Evolutionary conservation across 2,113 vertebrate species (phyloP).

Genomic region (Varanus komodoensis): DNA sequence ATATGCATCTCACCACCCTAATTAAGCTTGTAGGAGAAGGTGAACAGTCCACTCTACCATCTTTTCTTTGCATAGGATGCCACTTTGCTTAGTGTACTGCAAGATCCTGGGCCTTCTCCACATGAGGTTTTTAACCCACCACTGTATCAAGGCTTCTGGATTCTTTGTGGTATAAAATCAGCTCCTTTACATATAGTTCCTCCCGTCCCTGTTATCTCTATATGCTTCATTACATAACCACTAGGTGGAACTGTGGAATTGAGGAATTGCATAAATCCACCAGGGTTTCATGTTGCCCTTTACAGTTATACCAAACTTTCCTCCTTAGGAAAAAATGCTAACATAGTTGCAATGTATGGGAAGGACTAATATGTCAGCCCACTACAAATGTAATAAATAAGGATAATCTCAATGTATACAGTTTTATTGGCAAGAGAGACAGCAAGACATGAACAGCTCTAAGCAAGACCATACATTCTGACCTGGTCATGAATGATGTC

Average conservation of each 20-base stretch:
- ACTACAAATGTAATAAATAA: constrained; percentile 3
- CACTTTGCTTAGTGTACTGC: not conserved
- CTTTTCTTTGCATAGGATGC: not conserved
- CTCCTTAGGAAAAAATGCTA: too few relatives aligned
- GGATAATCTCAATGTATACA: not conserved
- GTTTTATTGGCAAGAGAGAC: not conserved
- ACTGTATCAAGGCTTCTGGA: too few relatives aligned
- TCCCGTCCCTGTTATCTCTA: too few relatives aligned
- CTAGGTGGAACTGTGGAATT: too few relatives aligned
- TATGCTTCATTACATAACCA: too few relatives aligned
- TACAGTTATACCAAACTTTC: too few relatives aligned
- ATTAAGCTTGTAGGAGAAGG: not conserved
- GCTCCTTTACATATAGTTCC: too few relatives aligned
- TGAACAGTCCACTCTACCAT: not conserved
- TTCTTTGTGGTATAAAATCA: too few relatives aligned
- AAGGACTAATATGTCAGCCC: not conserved
- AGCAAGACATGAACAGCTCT: constrained; percentile 1
- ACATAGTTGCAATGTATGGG: too few relatives aligned
- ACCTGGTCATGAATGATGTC: not conserved
- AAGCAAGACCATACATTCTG: not conserved
- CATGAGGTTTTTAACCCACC: too few relatives aligned
- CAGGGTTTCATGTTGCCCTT: too few relatives aligned
- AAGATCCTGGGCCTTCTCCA: not conserved
- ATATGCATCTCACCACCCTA: not conserved
- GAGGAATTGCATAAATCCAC: too few relatives aligned